A percentile compares a stretch with the other conserved stretches of the same genome.
Evolutionary conservation across 2,797 vertebrate species (phyloP).

Genomic region (Fistularia commersonii): DNA sequence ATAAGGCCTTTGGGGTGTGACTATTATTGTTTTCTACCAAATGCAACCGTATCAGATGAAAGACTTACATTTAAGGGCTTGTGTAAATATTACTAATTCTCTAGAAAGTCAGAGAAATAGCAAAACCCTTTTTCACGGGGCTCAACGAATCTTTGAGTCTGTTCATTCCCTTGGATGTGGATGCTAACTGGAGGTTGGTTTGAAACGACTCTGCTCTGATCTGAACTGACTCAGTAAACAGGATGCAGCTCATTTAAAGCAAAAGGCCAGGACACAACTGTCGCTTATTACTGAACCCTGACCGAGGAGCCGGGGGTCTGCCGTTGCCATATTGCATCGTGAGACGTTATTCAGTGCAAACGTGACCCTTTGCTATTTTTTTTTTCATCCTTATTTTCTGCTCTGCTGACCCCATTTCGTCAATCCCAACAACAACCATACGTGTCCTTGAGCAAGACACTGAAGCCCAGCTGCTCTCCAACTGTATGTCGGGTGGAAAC

Average conservation of each 20-base stretch:
- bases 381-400: too few species aligned
- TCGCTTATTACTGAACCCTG: slow-evolving; percentile 2
- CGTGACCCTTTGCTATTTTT: too few species aligned
- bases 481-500: not conserved
- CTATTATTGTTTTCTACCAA: too few species aligned
- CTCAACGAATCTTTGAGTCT: not conserved
- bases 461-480: slow-evolving; percentile 1
- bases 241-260: slow-evolving; percentile 38
- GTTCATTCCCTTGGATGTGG: slow-evolving; percentile 3
- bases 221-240: slow-evolving; percentile 26
- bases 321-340: too few species aligned
- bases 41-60: too few species aligned
- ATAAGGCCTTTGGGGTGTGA: too few species aligned
- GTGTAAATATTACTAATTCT: too few species aligned
- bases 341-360: too few species aligned
- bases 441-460: slow-evolving; percentile 42
- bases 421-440: not conserved
- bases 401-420: too few species aligned
- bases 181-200: slow-evolving; percentile 9
- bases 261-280: slow-evolving; percentile 10
- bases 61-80: too few species aligned
- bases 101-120: too few species aligned
- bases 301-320: not conserved
- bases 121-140: too few species aligned
- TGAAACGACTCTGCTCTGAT: slow-evolving; percentile 14